Conservation (phyloP, 2,113 vertebrate species). For the Calidris pugnax region DNA sequence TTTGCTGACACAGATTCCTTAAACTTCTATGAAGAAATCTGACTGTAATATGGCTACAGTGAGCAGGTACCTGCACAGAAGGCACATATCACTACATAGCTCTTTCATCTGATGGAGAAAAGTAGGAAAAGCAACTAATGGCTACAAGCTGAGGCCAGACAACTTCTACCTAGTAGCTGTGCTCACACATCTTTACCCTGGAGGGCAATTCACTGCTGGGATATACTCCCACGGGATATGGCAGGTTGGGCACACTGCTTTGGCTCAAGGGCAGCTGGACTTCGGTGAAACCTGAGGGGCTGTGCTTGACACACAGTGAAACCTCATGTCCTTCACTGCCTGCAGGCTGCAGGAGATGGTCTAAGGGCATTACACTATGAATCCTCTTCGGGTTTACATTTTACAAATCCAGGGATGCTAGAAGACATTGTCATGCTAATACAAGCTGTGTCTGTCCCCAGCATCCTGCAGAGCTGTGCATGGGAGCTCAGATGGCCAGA, state of each 20-base stretch:
- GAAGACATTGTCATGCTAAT: neutral
- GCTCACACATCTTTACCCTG: neutral
- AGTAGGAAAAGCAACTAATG: neutral
- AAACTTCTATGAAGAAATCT: neutral
- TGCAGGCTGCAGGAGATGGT: neutral
- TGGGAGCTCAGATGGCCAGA: neutral
- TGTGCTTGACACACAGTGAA: neutral
- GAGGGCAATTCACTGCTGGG: neutral
- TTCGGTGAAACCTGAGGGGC: neutral
- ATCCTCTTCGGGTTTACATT: neutral
- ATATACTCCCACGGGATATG: neutral
- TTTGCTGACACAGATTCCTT: neutral
- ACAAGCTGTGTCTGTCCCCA: neutral
- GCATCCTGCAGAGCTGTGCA: neutral
- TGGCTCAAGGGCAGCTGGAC: neutral
- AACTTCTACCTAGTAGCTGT: neutral
- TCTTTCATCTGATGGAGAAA: neutral
- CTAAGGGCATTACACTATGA: neutral
- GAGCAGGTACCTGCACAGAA: neutral
- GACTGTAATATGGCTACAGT: neutral
- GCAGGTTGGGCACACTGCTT: neutral
- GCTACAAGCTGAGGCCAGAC: neutral
- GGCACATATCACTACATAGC: accelerated
- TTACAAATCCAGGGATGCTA: neutral
- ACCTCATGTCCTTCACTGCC: neutral